Base-by-base conservation (phyloP, 1,140 invertebrate species). In the Panulirus ornatus region DNA sequence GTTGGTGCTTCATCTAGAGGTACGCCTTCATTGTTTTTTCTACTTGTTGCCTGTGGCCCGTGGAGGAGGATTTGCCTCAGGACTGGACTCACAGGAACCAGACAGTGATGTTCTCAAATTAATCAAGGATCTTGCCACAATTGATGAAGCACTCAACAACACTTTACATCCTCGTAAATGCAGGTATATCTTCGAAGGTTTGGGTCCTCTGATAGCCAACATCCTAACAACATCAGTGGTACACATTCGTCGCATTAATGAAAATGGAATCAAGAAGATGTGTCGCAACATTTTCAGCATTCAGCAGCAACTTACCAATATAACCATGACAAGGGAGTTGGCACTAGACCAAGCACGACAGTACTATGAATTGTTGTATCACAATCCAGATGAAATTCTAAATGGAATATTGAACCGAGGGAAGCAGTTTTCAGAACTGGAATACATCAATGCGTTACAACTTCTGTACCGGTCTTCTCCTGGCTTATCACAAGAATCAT, bases 161-260 rank as follows among this genome's bases (percentile, higher is more conserved):
- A 96, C 96, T 91, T 93, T 98, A 30, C 95, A 96, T 93, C 96
- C 96, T 6, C 95, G 96, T 51, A 98, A 98, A 93, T 96, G 96
- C 63, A 97, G 97, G 96, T 99, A 99, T 93, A 96, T 99, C 86
- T 98, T 99, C 94, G 97, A 98, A 94, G 98, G 98, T 14, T 94
- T 99, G 14, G 98, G 97, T 2, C 97, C 97, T 94, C 94, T 98
- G 19, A 96, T 98, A 71, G 95, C 97, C 0, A 97, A 97, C 89
- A 97, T 98, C 91, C 94, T 98, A 34, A 98, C 98, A 92, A 97
- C 96, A 90, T 96, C 96, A 63, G 96, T 96, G 16, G 96, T 97
- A 91, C 96, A 96, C 93, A 96, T 97, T 93, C 96, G 96, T 90
- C 95, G 96, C 90, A 96, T 97, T 91, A 97, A 97, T 94, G 96